phyloP scores from a whole-genome alignment of 2,797 vertebrate genomes.

The Sorex maritimensis region DNA sequence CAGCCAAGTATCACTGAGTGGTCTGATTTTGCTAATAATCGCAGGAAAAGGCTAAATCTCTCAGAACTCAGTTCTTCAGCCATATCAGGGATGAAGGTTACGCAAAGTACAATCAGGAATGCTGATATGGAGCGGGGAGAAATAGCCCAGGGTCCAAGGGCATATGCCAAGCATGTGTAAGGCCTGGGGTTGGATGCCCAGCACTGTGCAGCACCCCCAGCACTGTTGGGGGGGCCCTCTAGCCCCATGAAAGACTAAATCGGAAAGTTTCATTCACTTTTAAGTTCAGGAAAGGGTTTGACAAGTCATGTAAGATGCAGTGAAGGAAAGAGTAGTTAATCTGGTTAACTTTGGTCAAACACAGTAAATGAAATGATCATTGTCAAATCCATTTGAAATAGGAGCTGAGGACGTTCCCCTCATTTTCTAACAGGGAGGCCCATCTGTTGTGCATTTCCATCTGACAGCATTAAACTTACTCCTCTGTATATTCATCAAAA shows the following conservation, averaged over 20 bases:
- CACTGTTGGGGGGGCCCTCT: too few species aligned
- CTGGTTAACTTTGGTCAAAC: background rate
- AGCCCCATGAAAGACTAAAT: background rate
- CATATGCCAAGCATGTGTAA: too few species aligned
- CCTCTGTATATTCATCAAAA: background rate
- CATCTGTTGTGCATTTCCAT: background rate
- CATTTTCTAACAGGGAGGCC: background rate
- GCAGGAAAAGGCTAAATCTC: background rate
- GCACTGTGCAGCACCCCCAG: too few species aligned
- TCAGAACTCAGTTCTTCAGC: background rate
- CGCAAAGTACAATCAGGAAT: background rate
- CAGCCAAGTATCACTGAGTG: too few species aligned
- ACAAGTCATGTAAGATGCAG: background rate
- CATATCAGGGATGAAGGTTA: background rate
- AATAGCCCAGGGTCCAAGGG: too few species aligned
- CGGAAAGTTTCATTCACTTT: background rate
- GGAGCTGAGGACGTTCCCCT: background rate
- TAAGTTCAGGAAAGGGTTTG: background rate
- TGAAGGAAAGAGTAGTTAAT: background rate
- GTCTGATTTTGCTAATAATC: background rate
- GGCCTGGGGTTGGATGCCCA: too few species aligned
- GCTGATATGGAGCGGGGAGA: background rate
- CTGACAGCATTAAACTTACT: background rate
- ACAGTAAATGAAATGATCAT: background rate
- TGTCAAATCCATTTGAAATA: background rate